Percentiles rank a stretch among this genome's conserved stretches.
Evolutionary conservation across 1,140 invertebrate genomes (phyloP).

Genomic region (Trialeurodes vaporariorum): DNA sequence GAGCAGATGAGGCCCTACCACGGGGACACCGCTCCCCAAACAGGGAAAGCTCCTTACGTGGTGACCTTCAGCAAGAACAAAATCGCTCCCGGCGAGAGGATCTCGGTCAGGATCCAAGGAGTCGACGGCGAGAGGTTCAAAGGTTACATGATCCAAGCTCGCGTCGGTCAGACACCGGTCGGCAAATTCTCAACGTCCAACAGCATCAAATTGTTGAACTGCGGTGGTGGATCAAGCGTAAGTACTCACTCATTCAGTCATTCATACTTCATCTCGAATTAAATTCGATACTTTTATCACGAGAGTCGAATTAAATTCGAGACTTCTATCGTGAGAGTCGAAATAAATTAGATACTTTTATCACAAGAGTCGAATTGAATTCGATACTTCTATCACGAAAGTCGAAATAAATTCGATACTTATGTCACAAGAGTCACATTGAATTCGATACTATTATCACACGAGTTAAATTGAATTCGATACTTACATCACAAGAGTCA

Average conservation of each 20-base stretch:
- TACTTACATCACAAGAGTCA: too few relatives aligned
- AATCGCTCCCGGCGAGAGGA: constrained; percentile 27
- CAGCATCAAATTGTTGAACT: constrained; percentile 35
- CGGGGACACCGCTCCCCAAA: constrained; percentile 33
- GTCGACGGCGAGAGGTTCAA: constrained; percentile 33
- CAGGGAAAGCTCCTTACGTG: constrained; percentile 34
- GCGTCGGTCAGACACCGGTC: constrained; percentile 34
- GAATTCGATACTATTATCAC: too few relatives aligned
- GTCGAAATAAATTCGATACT: too few relatives aligned
- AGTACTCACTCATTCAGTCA: constrained; percentile 22
- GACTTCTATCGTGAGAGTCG: too few relatives aligned
- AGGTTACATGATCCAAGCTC: constrained; percentile 40
- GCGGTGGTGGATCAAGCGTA: constrained; percentile 33
- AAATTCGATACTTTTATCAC: too few relatives aligned
- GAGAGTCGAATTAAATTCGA: too few relatives aligned
- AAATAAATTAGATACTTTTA: too few relatives aligned
- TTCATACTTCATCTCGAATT: too few relatives aligned
- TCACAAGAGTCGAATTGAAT: too few relatives aligned
- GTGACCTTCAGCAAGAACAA: constrained; percentile 36
- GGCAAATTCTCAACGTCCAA: constrained; percentile 35
- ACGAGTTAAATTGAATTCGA: too few relatives aligned
- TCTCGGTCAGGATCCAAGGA: constrained; percentile 35
- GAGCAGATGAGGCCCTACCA: constrained; percentile 40
- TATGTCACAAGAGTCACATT: too few relatives aligned
- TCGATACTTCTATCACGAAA: too few relatives aligned